Evolutionary conservation across 1,140 invertebrate species (phyloP), one percentile per base, ranked within the genome.

Genomic region (Bactericera cockerelli): DNA sequence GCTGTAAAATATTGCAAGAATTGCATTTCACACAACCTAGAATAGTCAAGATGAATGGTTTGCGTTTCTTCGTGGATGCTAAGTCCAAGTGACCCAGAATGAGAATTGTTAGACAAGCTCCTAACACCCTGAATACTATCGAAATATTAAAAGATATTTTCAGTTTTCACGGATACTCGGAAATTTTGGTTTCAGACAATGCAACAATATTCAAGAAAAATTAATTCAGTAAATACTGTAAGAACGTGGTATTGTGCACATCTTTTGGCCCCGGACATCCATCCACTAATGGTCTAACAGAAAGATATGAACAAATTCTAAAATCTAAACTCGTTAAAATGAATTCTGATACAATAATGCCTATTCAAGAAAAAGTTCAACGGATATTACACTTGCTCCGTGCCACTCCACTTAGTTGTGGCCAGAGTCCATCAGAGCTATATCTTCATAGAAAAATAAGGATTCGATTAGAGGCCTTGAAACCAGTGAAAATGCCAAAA

Each of bases 21-120:
- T 65, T 77, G 25, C 74, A 76, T 64, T 38, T 49, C 1, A 64
- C 64, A 11, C 73, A 77, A 63, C 63, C 69, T 31, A 72, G 75
- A 1, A 71, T 75, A 4, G 66, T 70, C 2, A 66, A 70, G 54
- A 75, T 73, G 65, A 76, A 76, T 54, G 66, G 64, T 58, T 76
- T 70, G 59, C 58, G 76, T 11, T 65, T 77, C 14, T 56, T 75
- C 1, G 66, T 71, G 0, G 75, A 77, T 65, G 65, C 66, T 55
- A 67, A 69, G 33, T 65, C 64, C 10, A 70, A 69, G 63, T 70
- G 63, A 63, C 60, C 59, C 22, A 59, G 61, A 54, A 39, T 61
- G n/a, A 6, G 38, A 16, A 36, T 49, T 2, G 16, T 28, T 10
- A 26, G 16, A 16, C 3, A 26, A 38, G 55, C 59, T 6, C 55